Evolutionary conservation across 1,140 invertebrate genomes (phyloP), one percentile per base, ranked within the genome.

Genomic region (Sycobia sp.): DNA sequence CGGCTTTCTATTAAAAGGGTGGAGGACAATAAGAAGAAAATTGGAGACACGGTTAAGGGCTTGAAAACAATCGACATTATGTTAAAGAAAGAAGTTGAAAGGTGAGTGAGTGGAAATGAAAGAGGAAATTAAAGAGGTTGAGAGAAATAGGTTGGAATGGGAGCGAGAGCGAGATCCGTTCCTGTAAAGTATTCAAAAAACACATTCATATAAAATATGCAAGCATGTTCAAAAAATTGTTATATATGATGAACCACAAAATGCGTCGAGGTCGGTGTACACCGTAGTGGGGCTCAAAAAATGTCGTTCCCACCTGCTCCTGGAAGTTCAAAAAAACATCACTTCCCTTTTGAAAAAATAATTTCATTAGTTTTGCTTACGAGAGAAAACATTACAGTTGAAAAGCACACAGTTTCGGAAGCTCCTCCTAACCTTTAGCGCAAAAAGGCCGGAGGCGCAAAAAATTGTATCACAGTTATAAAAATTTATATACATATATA

Each of bases 321-420:
- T 82, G 79, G 78, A 82, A 82, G 79, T 81, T 82, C 70, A 82
- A 82, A 82, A 62, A 81, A 81, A 77, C 76, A 81, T 81, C 79
- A 82, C 80, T 82, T 81, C 80, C 79, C 76, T 81, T 82, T 81
- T 79, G 74, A 81, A 80, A 81, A n/a, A 81, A 81, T 71, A 79
- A 79, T 60, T 73, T 76, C 70, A 80, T 78, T 78, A 76, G 71
- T 74, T 62, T 62, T 44, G 67, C 65, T 67, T 73, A 72, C 56
- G 66, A 66, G 46, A 49, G 39, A 68, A 63, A 65, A 57, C 39
- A 69, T 65, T 62, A 54, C 43, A 60, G 53, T 69, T 63, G 67
- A 69, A 73, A 71, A 43, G 59, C 66, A 70, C 58, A 60, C 58
- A 43, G 36, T 62, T 51, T 63, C 54, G 20, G 50, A 63, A 63